Conservation (phyloP, 2,797 vertebrate genomes). For the Geotrypetes seraphini region DNA sequence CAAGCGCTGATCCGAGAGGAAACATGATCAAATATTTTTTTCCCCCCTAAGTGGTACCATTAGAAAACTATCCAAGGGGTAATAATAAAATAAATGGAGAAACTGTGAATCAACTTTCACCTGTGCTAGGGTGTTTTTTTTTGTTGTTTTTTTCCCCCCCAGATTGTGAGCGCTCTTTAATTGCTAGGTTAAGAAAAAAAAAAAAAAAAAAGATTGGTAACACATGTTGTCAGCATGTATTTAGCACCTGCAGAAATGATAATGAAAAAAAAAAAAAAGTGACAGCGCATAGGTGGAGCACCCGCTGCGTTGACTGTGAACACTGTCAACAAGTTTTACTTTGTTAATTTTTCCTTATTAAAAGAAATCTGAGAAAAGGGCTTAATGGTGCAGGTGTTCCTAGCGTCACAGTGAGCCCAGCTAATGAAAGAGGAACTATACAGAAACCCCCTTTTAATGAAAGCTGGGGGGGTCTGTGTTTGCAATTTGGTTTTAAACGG, state of each 20-base stretch:
- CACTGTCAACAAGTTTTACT: slow-evolving; percentile 60
- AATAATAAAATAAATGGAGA: slow-evolving; percentile 16
- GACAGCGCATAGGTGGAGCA: slow-evolving; percentile 51
- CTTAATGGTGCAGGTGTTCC: slow-evolving; percentile 38
- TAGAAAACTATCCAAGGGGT: slow-evolving; percentile 16
- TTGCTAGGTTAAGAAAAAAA: slow-evolving; percentile 43
- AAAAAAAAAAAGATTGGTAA: slow-evolving; percentile 49
- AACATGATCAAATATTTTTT: too few relatives aligned
- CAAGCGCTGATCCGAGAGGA: too few relatives aligned
- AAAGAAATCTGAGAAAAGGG: slow-evolving; percentile 31
- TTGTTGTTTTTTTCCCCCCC: too few relatives aligned
- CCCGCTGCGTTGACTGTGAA: slow-evolving; percentile 32
- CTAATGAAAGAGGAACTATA: slow-evolving; percentile 16
- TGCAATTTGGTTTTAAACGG: slow-evolving; percentile 14
- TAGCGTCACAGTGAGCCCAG: slow-evolving; percentile 12
- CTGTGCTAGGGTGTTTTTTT: slow-evolving; percentile 37
- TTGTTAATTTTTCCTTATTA: slow-evolving; percentile 60
- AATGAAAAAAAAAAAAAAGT: slow-evolving; percentile 44
- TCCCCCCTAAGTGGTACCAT: too few relatives aligned
- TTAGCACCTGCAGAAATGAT: slow-evolving; percentile 70
- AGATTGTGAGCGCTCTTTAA: slow-evolving; percentile 50
- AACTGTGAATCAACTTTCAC: slow-evolving; percentile 42
- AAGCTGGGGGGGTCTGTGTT: neutral
- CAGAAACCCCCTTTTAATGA: slow-evolving; percentile 11
- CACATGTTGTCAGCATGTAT: slow-evolving; percentile 66